These are phyloP conservation scores for Trinorchestia longiramus DNA, from an alignment of 1,140 invertebrate species.

Conservation along the genomic window DNA sequence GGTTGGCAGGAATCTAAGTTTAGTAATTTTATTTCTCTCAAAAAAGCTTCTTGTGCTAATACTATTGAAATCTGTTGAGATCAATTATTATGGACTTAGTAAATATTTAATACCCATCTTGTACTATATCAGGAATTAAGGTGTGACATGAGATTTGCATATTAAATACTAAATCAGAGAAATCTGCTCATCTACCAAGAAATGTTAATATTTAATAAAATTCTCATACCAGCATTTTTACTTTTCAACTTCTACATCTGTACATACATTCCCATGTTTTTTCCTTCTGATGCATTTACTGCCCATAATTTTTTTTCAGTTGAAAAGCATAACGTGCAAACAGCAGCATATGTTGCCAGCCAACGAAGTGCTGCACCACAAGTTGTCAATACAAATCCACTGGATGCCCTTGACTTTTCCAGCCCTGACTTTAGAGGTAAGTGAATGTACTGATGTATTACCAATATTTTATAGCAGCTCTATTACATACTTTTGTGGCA, in stretches of 20 bases:
- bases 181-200: background rate
- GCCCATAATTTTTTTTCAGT: constrained; percentile 77
- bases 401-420: constrained; percentile 78
- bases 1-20: background rate
- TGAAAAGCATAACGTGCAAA: constrained; percentile 79
- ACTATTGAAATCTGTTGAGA: background rate
- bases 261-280: background rate
- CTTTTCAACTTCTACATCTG: no score
- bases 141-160: background rate
- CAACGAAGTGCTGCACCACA: constrained; percentile 75
- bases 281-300: background rate
- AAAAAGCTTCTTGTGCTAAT: background rate
- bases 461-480: background rate
- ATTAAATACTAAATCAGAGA: background rate
- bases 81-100: background rate
- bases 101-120: background rate
- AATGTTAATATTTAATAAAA: background rate
- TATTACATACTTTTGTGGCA: background rate
- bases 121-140: background rate
- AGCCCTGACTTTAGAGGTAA: constrained; percentile 79
- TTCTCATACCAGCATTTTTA: no score
- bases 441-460: background rate
- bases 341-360: constrained; percentile 74
- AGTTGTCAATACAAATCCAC: constrained; percentile 82
- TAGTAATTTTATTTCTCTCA: background rate